Evolutionary conservation across 2,888 invertebrate genomes (phyloP), one percentile per base, ranked within the genome.

Genomic region (Frankliniella fusca): DNA sequence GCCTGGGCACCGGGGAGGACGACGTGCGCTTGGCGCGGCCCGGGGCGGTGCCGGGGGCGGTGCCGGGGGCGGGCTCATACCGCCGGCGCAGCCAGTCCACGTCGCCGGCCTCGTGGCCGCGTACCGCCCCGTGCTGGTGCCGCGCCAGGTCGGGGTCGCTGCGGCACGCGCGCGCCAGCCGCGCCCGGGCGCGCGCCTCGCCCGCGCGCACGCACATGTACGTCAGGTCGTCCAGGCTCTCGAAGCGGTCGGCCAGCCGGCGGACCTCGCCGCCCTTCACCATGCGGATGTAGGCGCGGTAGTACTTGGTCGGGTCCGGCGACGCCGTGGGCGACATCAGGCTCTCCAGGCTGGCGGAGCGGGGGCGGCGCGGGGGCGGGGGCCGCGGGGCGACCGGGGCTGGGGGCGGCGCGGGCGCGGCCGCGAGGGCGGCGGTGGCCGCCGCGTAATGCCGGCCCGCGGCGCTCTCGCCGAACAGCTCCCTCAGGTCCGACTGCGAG

Each of bases 261-360:
- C 91, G 91, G 48, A 96, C 95, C 87, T 94, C 94, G 20, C 95
- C 95, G 82, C 92, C 92, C 86, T 93, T 93, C 82, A 93, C 92
- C 85, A 93, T 90, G 85, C 92, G 92, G 86, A 94, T 88, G 87
- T 93, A 93, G 80, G 92, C 91, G 82, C 92, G 91, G 88, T 93
- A 93, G 85, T 92, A 92, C 85, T 92, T 91, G 86, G 93, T 93
- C 83, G 92, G 92, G 87, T 93, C 93, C 84, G 94, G 94, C 82
- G 86, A 85, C 0, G 84, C 84, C 28, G 70, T 10, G 70, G 70
- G 70, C 12, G 70, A 76, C 23, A 91, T 92, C 84, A 92, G 89
- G 84, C 92, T 92, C 86, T 93, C 93, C 85, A 91, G 89, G 86
- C 93, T 93, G 86, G 91, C 92, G 84, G 88, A 89, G 87, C 88